Evolutionary conservation across 1,140 invertebrate species (phyloP).

Genomic region (Scaptomyza montana): DNA sequence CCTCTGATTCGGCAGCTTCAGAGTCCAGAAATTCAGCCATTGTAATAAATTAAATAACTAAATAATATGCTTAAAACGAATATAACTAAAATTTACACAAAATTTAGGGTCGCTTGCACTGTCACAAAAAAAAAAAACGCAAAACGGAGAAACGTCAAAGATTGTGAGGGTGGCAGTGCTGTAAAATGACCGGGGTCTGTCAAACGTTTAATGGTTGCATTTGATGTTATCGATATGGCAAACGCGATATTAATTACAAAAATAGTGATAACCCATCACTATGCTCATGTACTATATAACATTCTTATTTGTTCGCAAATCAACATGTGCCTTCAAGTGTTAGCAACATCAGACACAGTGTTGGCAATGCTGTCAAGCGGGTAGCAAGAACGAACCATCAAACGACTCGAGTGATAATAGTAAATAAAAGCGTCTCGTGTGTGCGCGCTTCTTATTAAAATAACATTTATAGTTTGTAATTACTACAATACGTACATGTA

Average conservation of each 20-base stretch:
- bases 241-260: not conserved
- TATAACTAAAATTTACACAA: conserved; percentile 71
- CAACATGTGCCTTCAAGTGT: conserved; percentile 27
- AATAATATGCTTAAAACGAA: conserved; percentile 74
- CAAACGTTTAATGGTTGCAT: conserved; percentile 2
- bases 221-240: conserved; percentile 5
- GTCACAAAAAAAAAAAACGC: conserved; percentile 75
- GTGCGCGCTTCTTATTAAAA: conserved; percentile 29
- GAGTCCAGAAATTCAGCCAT: conserved; percentile 93
- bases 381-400: conserved; percentile 36
- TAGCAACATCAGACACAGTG: conserved; percentile 29
- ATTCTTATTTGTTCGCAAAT: conserved; percentile 16
- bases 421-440: conserved; percentile 45
- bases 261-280: not conserved
- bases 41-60: conserved; percentile 73
- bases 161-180: conserved; percentile 20
- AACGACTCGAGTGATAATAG: conserved; percentile 40
- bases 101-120: conserved; percentile 61
- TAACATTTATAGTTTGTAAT: conserved; percentile 21
- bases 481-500: conserved; percentile 21
- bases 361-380: conserved; percentile 39
- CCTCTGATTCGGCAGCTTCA: conserved; percentile 93
- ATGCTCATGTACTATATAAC: conserved; percentile 18
- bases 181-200: not conserved
- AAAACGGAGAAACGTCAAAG: conserved; percentile 34